phyloP scores from a whole-genome alignment of 30 jellyfish, hydroid and myxozoan genomes.

The Morbakka virulenta region DNA sequence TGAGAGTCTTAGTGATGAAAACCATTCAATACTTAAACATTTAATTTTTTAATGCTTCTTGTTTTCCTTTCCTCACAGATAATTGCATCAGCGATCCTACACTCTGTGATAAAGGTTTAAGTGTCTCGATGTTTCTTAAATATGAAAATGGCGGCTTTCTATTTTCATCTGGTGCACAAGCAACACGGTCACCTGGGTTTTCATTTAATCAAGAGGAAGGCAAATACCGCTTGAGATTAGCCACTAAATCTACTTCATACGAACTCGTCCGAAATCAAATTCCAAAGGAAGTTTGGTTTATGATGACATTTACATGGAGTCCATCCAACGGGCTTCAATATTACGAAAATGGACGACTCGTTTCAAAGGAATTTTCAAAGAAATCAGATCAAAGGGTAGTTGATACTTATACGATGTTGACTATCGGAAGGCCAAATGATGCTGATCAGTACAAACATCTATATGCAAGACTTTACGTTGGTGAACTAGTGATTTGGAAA shows the following conservation, averaged over 20 bases:
- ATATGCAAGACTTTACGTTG: slow-evolving; percentile 52
- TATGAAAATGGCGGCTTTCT: slow-evolving; percentile 68
- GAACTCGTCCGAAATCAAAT: slow-evolving; percentile 22
- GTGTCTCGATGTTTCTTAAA: slow-evolving; percentile 55
- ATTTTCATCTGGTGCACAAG: slow-evolving; percentile 68
- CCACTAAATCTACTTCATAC: slow-evolving; percentile 23
- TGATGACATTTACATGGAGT: slow-evolving; percentile 61
- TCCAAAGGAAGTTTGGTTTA: slow-evolving; percentile 29
- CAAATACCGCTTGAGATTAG: slow-evolving; percentile 20
- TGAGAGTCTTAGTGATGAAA: too few species aligned
- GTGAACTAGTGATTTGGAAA: slow-evolving; percentile 62
- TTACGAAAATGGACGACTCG: slow-evolving; percentile 52
- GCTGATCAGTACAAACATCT: slow-evolving; percentile 25
- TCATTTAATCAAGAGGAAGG: slow-evolving; percentile 44
- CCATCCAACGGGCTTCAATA: slow-evolving; percentile 28
- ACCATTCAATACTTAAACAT: too few species aligned
- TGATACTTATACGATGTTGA: slow-evolving; percentile 33
- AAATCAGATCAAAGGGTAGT: slow-evolving; percentile 12
- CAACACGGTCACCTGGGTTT: slow-evolving; percentile 61
- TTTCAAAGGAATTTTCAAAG: slow-evolving; percentile 26
- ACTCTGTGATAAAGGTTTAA: slow-evolving; percentile 45
- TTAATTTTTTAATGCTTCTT: too few species aligned
- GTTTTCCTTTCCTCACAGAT: too few species aligned
- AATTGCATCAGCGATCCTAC: slow-evolving; percentile 75
- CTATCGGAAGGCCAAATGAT: slow-evolving; percentile 69